Evolutionary conservation across 2,797 vertebrate species (phyloP), one percentile per base, ranked within the genome.

Genomic region (Pseudomugil gertrudae): DNA sequence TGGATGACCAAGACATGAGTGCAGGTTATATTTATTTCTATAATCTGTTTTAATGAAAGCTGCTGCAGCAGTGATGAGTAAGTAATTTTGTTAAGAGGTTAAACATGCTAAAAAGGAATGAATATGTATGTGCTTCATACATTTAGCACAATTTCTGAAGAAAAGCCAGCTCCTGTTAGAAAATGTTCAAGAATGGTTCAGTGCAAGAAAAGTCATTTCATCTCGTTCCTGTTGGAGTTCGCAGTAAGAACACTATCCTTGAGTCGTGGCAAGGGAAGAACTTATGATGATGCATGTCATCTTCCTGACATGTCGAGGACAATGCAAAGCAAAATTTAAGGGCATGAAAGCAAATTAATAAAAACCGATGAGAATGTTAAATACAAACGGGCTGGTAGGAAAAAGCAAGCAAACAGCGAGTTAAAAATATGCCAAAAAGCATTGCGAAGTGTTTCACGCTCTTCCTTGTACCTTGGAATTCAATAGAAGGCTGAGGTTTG

Each of bases 401-500:
- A 43, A 33, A 26, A 43, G 48, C 19, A 1, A 33, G 48, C 50
- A 40, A 58, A 35, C 8, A 80, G 62, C 1, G 3, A 60, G 53
- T 51, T 40, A 71, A 33, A 64, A 63, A 60, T 54, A 56, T 77
- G 81, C 57, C 70, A 65, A 61, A 75, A 74, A 74, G 78, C 27
- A 11, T 36, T 1, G n/a, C 15, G 48, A 9, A 51, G 35, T 50
- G 57, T 64, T 67, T 64, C 77, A 73, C 62, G 76, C 66, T 43
- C 3, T 23, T 73, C 66, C 54, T 13, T 68, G 75, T 92, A 94
- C 94, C 94, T 93, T 83, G 26, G 40, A 78, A 66, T 33, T 66
- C 40, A 40, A 64, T 38, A 38, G 74, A 68, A 33, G 54, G 27
- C 72, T 72, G 57, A 7, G 75, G 70, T 74, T 73, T 87, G 38